Base-by-base conservation (phyloP, 2,888 invertebrate genomes). In the Clitarchus hookeri region DNA sequence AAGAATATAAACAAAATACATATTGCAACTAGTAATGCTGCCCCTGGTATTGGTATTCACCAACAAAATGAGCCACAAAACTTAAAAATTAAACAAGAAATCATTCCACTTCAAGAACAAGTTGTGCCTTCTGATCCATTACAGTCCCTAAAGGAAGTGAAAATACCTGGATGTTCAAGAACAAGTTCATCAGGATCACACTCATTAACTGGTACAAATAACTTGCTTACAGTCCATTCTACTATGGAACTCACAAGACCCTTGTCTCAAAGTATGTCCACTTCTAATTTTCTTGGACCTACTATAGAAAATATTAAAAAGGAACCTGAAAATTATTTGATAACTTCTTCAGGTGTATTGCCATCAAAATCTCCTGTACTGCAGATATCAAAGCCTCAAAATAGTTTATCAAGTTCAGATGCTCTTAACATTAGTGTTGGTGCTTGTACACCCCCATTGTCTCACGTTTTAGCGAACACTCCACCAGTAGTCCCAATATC, bases 111-210 rank as follows among this genome's bases (percentile, higher is more conserved):
- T 19, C 88, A 90, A 13, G 89, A 90, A 87, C 89, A 89, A 78
- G 80, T 79, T 27, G 84, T 87, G 82, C 80, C 86, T 85, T 91
- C 94, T 44, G 96, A 96, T 92, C 96, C 96, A 6, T 90, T 96
- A 88, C 96, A 96, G 90, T 96, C 96, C 88, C 91, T 96, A 13
- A 95, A 96, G 90, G 96, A 96, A 91, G 96, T 96, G 0, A 96
- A 96, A 93, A 96, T 96, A 13, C 95, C 95, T 78, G 95, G 95
- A 65, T 95, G 94, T 87, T 93, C 94, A 83, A 93, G 93, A 65
- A 89, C 90, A 13, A 87, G 84, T 84, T 88, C 90, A 44, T 89
- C 90, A n/a, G 89, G 89, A 23, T 89, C 90, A 26, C 90, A 90
- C 84, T 89, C 90, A 36, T 87, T 90, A 85, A 88, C 89, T 54